A percentile compares a stretch with the other conserved stretches of the same genome.
Evolutionary conservation across 2,797 vertebrate genomes (phyloP).

Genomic region (Parambassis ranga): DNA sequence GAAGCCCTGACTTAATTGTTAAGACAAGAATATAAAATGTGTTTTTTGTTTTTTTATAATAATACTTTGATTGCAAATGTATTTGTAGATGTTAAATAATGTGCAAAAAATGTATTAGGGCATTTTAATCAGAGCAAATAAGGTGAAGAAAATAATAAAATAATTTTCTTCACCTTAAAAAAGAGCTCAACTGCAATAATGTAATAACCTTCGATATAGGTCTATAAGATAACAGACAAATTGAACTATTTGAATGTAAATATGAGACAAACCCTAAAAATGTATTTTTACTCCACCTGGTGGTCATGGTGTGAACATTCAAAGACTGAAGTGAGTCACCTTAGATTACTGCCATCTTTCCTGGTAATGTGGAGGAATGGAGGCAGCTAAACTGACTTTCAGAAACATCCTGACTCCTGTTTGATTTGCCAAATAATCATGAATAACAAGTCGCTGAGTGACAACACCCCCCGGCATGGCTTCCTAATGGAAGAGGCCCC

Average conservation of each 20-base stretch:
- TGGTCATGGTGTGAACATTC: slow-evolving; percentile 20
- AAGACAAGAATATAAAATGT: accelerated
- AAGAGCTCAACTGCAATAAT: too few species aligned
- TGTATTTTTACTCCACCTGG: slow-evolving; percentile 30
- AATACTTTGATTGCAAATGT: not conserved
- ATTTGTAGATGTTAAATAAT: too few species aligned
- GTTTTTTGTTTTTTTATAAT: not conserved
- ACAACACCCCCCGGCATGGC: slow-evolving; percentile 8
- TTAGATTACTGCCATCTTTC: not conserved
- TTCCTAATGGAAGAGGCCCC: slow-evolving; percentile 1
- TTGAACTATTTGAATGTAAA: too few species aligned
- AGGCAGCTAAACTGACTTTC: not conserved
- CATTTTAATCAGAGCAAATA: too few species aligned
- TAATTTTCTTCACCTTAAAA: too few species aligned
- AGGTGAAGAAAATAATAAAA: not conserved
- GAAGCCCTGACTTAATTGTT: not conserved
- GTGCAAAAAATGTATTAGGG: too few species aligned
- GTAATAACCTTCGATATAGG: too few species aligned
- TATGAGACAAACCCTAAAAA: too few species aligned
- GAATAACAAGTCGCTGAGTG: slow-evolving; percentile 15
- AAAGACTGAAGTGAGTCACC: not conserved
- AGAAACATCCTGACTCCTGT: not conserved
- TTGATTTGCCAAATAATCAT: slow-evolving; percentile 40
- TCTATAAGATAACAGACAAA: too few species aligned
- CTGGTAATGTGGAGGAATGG: not conserved